A percentile compares a stretch with the other conserved stretches of the same genome.
Conservation (phyloP, 2,888 invertebrate genomes). For the Drosophila nigricruria region DNA sequence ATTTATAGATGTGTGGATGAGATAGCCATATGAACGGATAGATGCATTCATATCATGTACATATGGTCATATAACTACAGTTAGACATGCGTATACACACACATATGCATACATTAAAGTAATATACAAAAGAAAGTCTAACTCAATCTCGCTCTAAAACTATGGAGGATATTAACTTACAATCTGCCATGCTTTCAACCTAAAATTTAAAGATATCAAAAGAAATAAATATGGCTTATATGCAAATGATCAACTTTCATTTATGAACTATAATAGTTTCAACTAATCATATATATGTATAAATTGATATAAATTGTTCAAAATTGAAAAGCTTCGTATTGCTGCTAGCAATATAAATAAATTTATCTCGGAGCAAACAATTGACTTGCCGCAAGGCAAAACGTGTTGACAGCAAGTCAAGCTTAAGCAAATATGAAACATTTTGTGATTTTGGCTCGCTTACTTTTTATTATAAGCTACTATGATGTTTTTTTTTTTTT, state of each 20-base stretch:
- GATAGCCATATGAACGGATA: too few relatives aligned
- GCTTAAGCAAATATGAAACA: constrained; percentile 22
- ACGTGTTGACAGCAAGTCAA: constrained; percentile 25
- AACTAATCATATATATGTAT: background rate
- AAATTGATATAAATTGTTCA: background rate
- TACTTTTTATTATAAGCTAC: constrained; percentile 19
- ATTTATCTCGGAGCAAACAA: constrained; percentile 2
- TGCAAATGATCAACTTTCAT: background rate
- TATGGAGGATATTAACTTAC: too few relatives aligned
- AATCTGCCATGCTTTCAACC: background rate
- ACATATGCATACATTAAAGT: too few relatives aligned
- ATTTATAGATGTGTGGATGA: too few relatives aligned
- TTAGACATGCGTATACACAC: too few relatives aligned
- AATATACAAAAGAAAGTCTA: background rate
- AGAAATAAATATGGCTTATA: background rate
- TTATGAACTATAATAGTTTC: background rate
- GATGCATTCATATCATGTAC: too few relatives aligned
- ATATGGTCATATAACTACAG: too few relatives aligned
- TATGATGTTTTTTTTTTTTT: constrained; percentile 7
- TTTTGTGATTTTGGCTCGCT: constrained; percentile 44
- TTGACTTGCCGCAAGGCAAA: constrained; percentile 10
- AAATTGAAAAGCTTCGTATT: background rate
- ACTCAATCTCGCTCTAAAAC: background rate
- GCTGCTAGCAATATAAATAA: background rate
- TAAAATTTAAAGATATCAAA: background rate